Evolutionary conservation across 1,140 invertebrate genomes (phyloP).

Genomic region (Spodoptera litura): DNA sequence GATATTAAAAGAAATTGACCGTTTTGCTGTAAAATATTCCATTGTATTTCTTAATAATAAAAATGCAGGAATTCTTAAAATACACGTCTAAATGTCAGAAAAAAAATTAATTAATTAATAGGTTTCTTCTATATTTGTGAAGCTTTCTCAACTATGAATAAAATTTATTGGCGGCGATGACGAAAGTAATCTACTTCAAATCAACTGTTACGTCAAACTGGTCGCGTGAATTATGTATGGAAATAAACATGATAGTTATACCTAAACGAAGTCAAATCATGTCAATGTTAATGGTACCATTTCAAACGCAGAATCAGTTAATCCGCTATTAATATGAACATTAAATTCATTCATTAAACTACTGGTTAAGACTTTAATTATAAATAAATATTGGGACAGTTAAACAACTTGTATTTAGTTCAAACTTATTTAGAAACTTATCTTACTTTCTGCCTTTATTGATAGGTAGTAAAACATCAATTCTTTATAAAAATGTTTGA

Average conservation of each 20-base stretch:
- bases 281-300: conserved; percentile 32
- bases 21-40: no score
- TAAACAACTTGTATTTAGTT: no score
- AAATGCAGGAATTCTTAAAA: neutral
- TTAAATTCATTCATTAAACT: conserved; percentile 3
- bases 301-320: neutral
- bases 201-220: conserved; percentile 22
- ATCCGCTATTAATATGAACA: neutral
- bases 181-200: conserved; percentile 32
- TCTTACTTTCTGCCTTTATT: no score
- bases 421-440: no score
- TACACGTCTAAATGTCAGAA: neutral
- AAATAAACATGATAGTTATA: conserved; percentile 11
- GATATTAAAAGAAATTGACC: no score
- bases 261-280: conserved; percentile 13
- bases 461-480: no score
- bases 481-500: neutral
- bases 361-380: neutral
- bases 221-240: conserved; percentile 32
- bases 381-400: neutral
- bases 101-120: neutral
- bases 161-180: conserved; percentile 18
- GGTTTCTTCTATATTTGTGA: neutral
- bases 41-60: neutral
- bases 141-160: conserved; percentile 3